Evolutionary conservation across 1,140 invertebrate genomes (phyloP), one percentile per base, ranked within the genome.

Genomic region (Penaeus japonicus): DNA sequence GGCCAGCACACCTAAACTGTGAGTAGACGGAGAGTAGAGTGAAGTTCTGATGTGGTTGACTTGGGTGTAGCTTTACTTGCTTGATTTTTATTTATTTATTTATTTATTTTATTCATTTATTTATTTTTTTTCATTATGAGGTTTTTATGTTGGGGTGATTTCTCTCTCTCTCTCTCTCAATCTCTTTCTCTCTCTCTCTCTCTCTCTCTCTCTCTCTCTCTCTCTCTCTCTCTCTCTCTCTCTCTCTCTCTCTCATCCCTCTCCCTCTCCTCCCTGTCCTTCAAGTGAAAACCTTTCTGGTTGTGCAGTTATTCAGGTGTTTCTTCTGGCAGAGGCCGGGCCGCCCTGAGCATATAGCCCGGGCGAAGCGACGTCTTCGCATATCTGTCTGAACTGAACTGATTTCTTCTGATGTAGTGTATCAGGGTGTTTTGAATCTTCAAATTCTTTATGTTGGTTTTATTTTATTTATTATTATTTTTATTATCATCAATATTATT

Each of bases 1-100:
- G 30, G 39, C n/a, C 73, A n/a, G 47, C 47, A 78, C 83, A 7
- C 85, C 85, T 20, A 90, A 87, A 86, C 87, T 87, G 89, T 90
- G 65, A 85, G 89, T 90, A 59, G 47, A 47, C 15, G 0, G 10
- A 47, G 47, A 47, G 10, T 47, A 47, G 47, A 47, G 10, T 47
- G 47, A 7, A 4, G 47, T 47, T 47, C 10, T 10, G 15, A 15
- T 47, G 10, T 47, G 47, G 47, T 47, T 47, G 5, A 47, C 47
- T 47, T 47, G 10, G 47, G 15, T 54, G 24, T 27, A 78, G 53
- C 47, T 47, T 82, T 24, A 55, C 27, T 55, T 57, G 22, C 59
- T 17, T 81, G 54, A 27, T 55, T 30, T 54, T 81, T 39, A 5
- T 20, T 77, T 20, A 27, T 32, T 77, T 35, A 77, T 32, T 27